Conservation (phyloP, 2,113 vertebrate genomes). For the Sinosuthora webbiana region DNA sequence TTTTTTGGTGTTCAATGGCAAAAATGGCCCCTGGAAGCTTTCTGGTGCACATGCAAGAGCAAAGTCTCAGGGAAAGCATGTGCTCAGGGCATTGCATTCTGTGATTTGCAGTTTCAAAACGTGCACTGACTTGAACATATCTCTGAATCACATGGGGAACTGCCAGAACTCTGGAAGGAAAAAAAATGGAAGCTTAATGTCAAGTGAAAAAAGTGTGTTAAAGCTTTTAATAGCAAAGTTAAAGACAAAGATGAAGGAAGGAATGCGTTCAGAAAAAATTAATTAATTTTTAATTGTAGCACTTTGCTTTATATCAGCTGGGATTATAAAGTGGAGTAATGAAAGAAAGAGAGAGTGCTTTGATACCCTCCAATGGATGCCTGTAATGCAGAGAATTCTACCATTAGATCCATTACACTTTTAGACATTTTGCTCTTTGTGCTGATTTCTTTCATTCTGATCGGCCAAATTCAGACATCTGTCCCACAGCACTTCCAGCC, state of each 20-base stretch:
- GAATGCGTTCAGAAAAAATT: not conserved
- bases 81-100: not conserved
- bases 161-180: no score
- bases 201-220: not conserved
- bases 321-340: not conserved
- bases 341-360: not conserved
- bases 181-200: not conserved
- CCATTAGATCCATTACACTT: not conserved
- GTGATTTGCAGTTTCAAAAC: no score
- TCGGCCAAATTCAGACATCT: not conserved
- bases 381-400: not conserved
- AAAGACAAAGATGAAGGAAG: not conserved
- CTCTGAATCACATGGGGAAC: no score
- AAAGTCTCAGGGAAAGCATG: conserved; percentile 5
- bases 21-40: not conserved
- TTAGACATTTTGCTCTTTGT: not conserved
- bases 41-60: conserved; percentile 23
- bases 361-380: not conserved
- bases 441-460: not conserved
- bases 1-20: not conserved
- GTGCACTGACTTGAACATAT: no score
- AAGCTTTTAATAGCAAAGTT: not conserved
- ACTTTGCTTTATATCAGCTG: not conserved
- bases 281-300: not conserved
- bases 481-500: not conserved